These are phyloP conservation scores for Temnothorax rugatulus DNA, from an alignment of 2,888 invertebrate species.

Conservation along the genomic window DNA sequence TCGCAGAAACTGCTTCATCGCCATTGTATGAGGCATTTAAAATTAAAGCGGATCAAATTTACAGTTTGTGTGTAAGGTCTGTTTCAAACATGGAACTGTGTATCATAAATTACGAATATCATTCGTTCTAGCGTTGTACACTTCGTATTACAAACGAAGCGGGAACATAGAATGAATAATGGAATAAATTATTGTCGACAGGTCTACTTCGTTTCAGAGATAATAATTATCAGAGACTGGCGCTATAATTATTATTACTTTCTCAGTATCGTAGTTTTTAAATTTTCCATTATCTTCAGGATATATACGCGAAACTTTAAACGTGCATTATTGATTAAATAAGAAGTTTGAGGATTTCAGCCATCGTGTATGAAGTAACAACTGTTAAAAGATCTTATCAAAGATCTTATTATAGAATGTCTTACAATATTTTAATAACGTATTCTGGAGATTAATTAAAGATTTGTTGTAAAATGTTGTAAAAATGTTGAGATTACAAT, in stretches of 20 bases:
- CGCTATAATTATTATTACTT: background rate
- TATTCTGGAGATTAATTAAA: background rate
- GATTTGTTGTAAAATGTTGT: too few species aligned
- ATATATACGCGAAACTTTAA: slow-evolving; percentile 12
- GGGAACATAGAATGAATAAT: background rate
- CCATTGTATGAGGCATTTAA: background rate
- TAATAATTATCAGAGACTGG: background rate
- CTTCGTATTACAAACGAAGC: background rate
- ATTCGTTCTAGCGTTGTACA: background rate
- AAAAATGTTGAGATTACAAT: background rate
- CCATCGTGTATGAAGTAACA: background rate
- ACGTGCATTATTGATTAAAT: background rate
- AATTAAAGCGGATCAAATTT: background rate
- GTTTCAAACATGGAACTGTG: background rate
- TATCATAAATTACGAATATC: background rate
- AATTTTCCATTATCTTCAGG: background rate
- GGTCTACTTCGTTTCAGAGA: background rate
- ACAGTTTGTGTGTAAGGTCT: background rate
- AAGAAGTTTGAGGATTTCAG: background rate
- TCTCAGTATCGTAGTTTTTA: background rate
- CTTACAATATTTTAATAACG: background rate
- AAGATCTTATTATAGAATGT: background rate
- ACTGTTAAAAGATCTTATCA: background rate
- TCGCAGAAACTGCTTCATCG: background rate
- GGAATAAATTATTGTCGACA: background rate